Percentiles rank a stretch among this genome's conserved stretches.
These are phyloP conservation scores for Orussus abietinus DNA, from an alignment of 1,140 invertebrate species.

Conservation along the genomic window DNA sequence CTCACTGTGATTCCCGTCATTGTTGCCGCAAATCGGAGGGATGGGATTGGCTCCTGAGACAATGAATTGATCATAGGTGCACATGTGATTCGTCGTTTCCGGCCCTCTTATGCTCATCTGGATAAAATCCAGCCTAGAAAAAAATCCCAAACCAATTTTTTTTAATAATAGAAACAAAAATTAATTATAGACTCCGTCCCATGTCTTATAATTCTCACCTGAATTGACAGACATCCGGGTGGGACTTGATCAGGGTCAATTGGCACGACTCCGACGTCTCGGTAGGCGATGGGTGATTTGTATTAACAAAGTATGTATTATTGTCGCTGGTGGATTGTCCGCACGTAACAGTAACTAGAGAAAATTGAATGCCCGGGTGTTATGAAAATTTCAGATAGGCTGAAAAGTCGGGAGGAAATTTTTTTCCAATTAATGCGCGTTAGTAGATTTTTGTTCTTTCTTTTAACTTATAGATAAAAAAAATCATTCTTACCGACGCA, in stretches of 20 bases:
- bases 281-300: constrained; percentile 69
- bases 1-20: constrained; percentile 82
- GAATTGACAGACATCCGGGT: constrained; percentile 76
- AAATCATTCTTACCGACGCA: constrained; percentile 62
- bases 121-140: constrained; percentile 74
- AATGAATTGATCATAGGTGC: constrained; percentile 80
- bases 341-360: constrained; percentile 71
- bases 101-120: constrained; percentile 70
- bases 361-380: too few species aligned
- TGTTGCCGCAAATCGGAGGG: constrained; percentile 75
- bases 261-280: constrained; percentile 79
- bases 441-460: constrained; percentile 2
- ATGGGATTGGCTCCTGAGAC: constrained; percentile 77
- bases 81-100: constrained; percentile 70
- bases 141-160: neutral
- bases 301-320: constrained; percentile 79
- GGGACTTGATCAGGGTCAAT: constrained; percentile 71
- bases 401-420: constrained; percentile 16
- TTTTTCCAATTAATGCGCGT: neutral
- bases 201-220: constrained; percentile 52
- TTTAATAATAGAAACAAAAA: constrained; percentile 2
- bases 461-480: neutral
- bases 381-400: too few species aligned
- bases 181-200: neutral
- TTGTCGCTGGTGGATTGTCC: constrained; percentile 73